Base-by-base conservation (phyloP, 2,797 vertebrate genomes). In the Phoeniculus purpureus region DNA sequence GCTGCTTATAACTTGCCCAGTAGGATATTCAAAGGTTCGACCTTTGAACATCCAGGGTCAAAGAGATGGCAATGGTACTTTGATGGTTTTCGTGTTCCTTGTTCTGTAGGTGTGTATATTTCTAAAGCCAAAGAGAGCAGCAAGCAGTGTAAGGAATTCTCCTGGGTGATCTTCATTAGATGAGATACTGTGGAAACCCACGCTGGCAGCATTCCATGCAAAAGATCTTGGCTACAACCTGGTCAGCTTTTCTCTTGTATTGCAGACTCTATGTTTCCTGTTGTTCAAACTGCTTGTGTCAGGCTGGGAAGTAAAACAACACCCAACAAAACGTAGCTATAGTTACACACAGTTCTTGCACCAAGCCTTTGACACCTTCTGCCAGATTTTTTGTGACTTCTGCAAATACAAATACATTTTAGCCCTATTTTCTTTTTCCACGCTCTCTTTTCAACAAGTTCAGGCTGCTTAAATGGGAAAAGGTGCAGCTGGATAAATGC, bases 121-220 rank as follows among this genome's bases (percentile, higher is more conserved):
- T 77, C 68, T 79, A 26, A 89, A 91, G 65, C 62, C 29, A 60
- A 83, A 87, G 62, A 81, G 68, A 81, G 40, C 73, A 92, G 22
- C 21, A 26, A 51, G 22, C n/a, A 54, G 19, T 67, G 73, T 23
- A 67, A 75, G 50, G 58, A 52, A 52, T 75, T 95, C 37, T 89
- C 52, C n/a, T 32, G 45, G 26, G 22, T 71, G 45, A 26, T 80
- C 21, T 16, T 0, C 56, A 25, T 61, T 87, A 43, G 40, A 20
- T 29, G 40, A 29, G 54, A 32, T 75, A 23, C 29, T 20, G 81
- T 47, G 25, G 47, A 85, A 87, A 51, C 23, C 27, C 26, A 4
- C 1, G 9, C 54, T 1, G 2, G 29, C 67, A 66, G 26, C 26
- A 10, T 56, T 81, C 51, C 0, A 0, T 71, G 73, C 45, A 72